Evolutionary conservation across 2,797 vertebrate species (phyloP).

Genomic region (Threskiornis aethiopicus): DNA sequence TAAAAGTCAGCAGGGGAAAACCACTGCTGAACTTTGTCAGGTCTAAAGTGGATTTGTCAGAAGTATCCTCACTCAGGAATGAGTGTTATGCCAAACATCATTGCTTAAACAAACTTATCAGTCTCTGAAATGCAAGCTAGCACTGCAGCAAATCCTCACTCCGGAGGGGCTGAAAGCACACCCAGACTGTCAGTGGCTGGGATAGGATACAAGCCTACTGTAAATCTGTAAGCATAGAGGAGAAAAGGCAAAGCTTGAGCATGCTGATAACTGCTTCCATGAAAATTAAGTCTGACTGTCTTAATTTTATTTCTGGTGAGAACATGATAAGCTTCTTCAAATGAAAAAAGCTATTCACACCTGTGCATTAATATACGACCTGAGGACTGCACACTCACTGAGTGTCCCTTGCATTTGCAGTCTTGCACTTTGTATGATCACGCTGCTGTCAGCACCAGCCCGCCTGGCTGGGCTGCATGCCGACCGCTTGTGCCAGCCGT

Average conservation of each 20-base stretch:
- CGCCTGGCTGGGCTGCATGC: neutral
- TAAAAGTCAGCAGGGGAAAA: neutral
- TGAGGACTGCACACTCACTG: neutral
- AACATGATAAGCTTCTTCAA: neutral
- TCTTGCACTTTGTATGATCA: too few species aligned
- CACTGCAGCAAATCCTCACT: neutral
- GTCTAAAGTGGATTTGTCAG: neutral
- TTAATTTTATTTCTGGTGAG: neutral
- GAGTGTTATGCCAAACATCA: neutral
- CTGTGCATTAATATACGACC: neutral
- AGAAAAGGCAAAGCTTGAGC: neutral
- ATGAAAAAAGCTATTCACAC: neutral
- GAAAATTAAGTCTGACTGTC: neutral
- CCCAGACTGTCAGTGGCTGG: neutral
- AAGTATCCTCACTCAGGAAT: slow-evolving; percentile 3
- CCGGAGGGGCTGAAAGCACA: neutral
- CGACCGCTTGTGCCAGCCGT: accelerated
- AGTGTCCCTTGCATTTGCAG: neutral
- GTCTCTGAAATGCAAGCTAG: slow-evolving; percentile 7
- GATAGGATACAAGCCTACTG: neutral
- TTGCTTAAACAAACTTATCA: slow-evolving; percentile 43
- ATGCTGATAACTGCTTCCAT: accelerated
- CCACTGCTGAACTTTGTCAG: neutral
- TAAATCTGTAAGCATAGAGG: neutral
- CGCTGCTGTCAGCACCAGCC: neutral